Evolutionary conservation across 2,888 invertebrate species (phyloP).

Genomic region (Troglohyphantes excavatus): DNA sequence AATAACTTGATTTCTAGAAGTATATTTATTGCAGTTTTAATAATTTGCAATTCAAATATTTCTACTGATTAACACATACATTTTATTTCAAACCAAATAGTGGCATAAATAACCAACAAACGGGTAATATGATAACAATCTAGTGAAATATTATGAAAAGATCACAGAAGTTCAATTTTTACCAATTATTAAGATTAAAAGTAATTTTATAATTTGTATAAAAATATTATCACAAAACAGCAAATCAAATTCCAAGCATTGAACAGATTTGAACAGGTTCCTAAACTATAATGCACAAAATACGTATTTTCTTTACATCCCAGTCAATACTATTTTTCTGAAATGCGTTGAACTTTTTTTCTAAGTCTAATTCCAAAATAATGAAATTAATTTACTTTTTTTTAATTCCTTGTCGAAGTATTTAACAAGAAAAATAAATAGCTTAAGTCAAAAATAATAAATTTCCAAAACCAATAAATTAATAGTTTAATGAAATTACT

Average conservation of each 20-base stretch:
- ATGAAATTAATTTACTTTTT: too few relatives aligned
- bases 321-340: too few relatives aligned
- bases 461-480: too few relatives aligned
- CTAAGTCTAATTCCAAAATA: too few relatives aligned
- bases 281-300: too few relatives aligned
- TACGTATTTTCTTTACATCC: too few relatives aligned
- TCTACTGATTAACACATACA: background rate
- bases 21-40: background rate
- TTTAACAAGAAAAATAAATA: too few relatives aligned
- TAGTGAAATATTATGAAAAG: constrained; percentile 25
- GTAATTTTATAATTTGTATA: constrained; percentile 40
- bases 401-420: too few relatives aligned
- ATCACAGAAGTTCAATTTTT: constrained; percentile 53
- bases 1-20: background rate
- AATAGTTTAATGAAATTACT: too few relatives aligned
- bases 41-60: background rate
- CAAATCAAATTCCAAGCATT: constrained; percentile 41
- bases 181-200: constrained; percentile 37
- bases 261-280: constrained; percentile 39
- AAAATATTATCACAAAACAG: constrained; percentile 60
- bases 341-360: too few relatives aligned
- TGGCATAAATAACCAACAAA: constrained; percentile 17
- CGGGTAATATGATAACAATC: constrained; percentile 25
- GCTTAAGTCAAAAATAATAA: too few relatives aligned
- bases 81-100: constrained; percentile 1